Base-by-base conservation (phyloP, 64 coral and sea anemone genomes). In the Platygyra sinensis region DNA sequence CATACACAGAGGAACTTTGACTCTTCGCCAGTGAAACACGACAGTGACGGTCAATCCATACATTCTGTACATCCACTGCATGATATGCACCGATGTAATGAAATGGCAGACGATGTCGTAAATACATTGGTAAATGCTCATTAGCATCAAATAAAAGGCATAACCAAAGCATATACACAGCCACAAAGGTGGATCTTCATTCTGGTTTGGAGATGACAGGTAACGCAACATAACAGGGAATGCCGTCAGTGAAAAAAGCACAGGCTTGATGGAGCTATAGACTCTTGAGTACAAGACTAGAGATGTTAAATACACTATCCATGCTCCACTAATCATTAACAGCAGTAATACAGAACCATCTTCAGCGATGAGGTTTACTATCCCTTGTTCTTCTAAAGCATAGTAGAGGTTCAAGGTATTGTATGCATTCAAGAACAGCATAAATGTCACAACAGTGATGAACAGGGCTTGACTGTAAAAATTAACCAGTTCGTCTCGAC, bases 31-130 rank as follows among this genome's bases (percentile, higher is more conserved):
- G 82, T 98, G 96, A 80, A 95, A 98, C 2, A 98, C 80, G 0
- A 95, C 59, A 12, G 92, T 62, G 20, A 98, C 90, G 24, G 93
- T 95, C 22, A 92, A 89, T 22, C 96, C 96, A 75, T 98, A 98
- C 96, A 98, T 98, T 46, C 93, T 74, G 31, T 86, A 92, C 89
- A 98, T 92, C 96, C 96, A 98, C 71, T 95, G 75, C 17, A 92
- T 89, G 22, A 94, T 86, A 64, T 84, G 73, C 11, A 83, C 38
- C 28, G 93, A 90, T 51, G 88, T 88, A 16, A 86, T 76, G 54
- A 95, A 72, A 49, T 92, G 86, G 75, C 62, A 83, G 72, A 82
- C 78, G 67, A 93, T 87, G 39, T 86, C 73, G 24, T 71, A 62
- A 75, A 95, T 18, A 28, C 80, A 95, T 19, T 80, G 74, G 80